A percentile compares a stretch with the other conserved stretches of the same genome.
phyloP scores from a whole-genome alignment of 1,140 invertebrate genomes.

The Eurosta solidaginis region DNA sequence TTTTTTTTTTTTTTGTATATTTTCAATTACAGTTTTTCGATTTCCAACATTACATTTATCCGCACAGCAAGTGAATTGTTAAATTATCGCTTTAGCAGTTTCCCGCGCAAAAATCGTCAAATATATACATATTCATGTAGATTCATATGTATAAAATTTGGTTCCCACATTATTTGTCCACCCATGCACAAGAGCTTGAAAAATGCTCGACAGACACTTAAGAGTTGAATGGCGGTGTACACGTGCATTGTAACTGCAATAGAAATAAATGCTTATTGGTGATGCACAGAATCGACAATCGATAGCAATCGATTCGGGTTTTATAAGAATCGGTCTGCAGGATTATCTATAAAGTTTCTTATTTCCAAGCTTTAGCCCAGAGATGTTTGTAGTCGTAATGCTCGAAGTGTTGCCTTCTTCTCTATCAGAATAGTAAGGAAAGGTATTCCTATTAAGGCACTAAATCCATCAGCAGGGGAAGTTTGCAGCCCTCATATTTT shows the following conservation, averaged over 20 bases:
- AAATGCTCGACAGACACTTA: conserved; percentile 1
- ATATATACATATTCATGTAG: neutral
- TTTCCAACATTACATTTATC: neutral
- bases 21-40: neutral
- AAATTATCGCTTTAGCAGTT: neutral
- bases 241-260: neutral
- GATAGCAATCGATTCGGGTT: no score
- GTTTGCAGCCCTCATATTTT: no score
- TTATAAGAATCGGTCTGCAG: no score
- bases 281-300: no score
- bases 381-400: no score
- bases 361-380: no score
- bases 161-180: conserved; percentile 27
- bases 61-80: conserved; percentile 24
- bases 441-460: no score
- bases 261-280: no score
- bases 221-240: neutral
- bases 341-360: no score
- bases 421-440: no score
- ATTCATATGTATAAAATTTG: neutral
- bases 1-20: neutral
- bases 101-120: conserved; percentile 24
- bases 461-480: no score
- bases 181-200: conserved; percentile 7
- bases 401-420: no score